Evolutionary conservation across 2,888 invertebrate genomes (phyloP).

Genomic region (Subacronicta megacephala): DNA sequence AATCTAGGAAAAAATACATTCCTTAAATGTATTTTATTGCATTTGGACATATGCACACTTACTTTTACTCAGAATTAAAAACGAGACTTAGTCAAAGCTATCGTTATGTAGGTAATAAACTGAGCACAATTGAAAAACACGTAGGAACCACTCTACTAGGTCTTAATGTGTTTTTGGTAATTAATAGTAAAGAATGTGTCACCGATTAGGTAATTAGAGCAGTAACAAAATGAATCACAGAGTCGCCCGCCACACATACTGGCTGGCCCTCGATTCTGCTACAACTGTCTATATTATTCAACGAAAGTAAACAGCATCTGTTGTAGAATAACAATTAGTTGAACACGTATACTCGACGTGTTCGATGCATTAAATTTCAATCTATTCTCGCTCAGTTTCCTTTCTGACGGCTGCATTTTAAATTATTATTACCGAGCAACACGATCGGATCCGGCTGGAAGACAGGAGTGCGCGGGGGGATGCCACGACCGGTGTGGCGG

Average conservation of each 20-base stretch:
- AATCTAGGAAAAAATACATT: conserved; percentile 5
- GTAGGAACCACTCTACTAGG: no score
- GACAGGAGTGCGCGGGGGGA: conserved; percentile 79
- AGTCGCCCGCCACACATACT: conserved; percentile 65
- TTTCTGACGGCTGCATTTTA: conserved; percentile 85
- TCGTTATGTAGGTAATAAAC: neutral
- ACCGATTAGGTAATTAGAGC: conserved; percentile 58
- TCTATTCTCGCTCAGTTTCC: conserved; percentile 87
- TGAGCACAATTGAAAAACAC: neutral
- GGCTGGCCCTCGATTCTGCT: conserved; percentile 73
- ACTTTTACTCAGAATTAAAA: no score
- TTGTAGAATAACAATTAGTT: conserved; percentile 85
- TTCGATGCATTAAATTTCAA: conserved; percentile 86
- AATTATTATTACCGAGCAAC: conserved; percentile 84
- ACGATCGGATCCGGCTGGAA: conserved; percentile 84
- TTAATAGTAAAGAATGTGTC: conserved; percentile 39
- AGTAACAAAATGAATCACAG: conserved; percentile 73
- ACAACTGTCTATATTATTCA: conserved; percentile 79
- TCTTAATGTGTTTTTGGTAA: no score
- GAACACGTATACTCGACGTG: conserved; percentile 77
- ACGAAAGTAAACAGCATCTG: conserved; percentile 87
- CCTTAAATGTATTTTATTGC: neutral
- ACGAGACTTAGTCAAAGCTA: no score
- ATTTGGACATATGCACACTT: conserved; percentile 1
- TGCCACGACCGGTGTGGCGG: conserved; percentile 82